Evolutionary conservation across 2,797 vertebrate genomes (phyloP).

Genomic region (Rhinichthys osculus): DNA sequence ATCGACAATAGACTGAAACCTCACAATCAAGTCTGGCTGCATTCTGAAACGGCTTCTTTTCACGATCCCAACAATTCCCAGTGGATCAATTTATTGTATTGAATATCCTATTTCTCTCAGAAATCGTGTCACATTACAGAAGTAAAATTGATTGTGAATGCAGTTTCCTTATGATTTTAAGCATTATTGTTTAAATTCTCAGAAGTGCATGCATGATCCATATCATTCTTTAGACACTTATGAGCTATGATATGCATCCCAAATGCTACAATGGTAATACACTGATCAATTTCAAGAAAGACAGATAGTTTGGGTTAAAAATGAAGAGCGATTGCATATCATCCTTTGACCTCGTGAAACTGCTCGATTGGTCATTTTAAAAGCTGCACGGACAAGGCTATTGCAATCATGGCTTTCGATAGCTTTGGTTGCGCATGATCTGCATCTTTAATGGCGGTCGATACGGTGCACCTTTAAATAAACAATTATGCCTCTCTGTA

Average conservation of each 20-base stretch:
- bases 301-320: constrained; percentile 6
- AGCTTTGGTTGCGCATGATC: constrained; percentile 72
- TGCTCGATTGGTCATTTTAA: constrained; percentile 77
- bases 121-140: not conserved
- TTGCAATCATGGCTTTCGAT: constrained; percentile 65
- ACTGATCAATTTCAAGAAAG: not conserved
- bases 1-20: not conserved
- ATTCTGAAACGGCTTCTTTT: not conserved
- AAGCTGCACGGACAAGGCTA: constrained; percentile 66
- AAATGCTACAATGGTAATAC: not conserved
- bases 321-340: constrained; percentile 36
- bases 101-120: not conserved
- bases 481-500: constrained; percentile 79
- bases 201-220: not conserved
- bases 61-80: not conserved
- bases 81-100: not conserved
- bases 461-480: constrained; percentile 79
- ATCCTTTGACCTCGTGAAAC: constrained; percentile 42
- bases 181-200: not conserved
- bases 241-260: not conserved
- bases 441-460: constrained; percentile 79
- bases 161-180: not conserved
- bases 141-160: not conserved
- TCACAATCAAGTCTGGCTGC: not conserved
- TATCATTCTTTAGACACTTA: not conserved